A percentile compares a stretch with the other conserved stretches of the same genome.
phyloP scores from a whole-genome alignment of 2,888 invertebrate genomes.

The Axea sp. region DNA sequence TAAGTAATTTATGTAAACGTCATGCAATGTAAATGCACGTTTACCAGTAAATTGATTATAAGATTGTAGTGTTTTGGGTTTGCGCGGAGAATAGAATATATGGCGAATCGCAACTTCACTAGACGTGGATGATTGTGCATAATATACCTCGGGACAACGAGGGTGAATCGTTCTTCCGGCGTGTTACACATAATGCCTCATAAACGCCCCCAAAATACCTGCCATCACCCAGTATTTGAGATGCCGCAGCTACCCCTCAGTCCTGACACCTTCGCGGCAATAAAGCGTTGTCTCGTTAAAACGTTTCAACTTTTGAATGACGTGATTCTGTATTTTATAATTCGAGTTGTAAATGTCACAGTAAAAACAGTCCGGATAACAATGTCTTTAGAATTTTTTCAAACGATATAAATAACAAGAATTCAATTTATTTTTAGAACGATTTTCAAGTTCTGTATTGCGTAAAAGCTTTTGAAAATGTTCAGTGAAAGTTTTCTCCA shows the following conservation, averaged over 20 bases:
- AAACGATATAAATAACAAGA: too few relatives aligned
- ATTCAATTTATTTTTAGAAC: too few relatives aligned
- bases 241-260: slow-evolving; percentile 66
- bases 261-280: slow-evolving; percentile 72
- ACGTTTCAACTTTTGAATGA: slow-evolving; percentile 38
- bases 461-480: too few relatives aligned
- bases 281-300: slow-evolving; percentile 76
- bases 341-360: slow-evolving; percentile 21
- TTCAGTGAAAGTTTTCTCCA: too few relatives aligned
- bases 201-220: slow-evolving; percentile 78
- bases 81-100: slow-evolving; percentile 57
- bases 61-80: slow-evolving; percentile 51
- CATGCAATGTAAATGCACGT: slow-evolving; percentile 2
- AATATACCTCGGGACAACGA: slow-evolving; percentile 67
- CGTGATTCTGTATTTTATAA: slow-evolving; percentile 40
- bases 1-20: too few relatives aligned
- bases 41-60: slow-evolving; percentile 41
- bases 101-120: slow-evolving; percentile 70
- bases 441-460: too few relatives aligned
- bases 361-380: neutral
- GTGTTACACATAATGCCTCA: slow-evolving; percentile 79
- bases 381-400: too few relatives aligned
- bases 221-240: slow-evolving; percentile 72
- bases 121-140: slow-evolving; percentile 68
- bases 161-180: slow-evolving; percentile 77